Evolutionary conservation across 2,797 vertebrate genomes (phyloP), one percentile per base, ranked within the genome.

Genomic region (Hoplostethus mediterraneus): DNA sequence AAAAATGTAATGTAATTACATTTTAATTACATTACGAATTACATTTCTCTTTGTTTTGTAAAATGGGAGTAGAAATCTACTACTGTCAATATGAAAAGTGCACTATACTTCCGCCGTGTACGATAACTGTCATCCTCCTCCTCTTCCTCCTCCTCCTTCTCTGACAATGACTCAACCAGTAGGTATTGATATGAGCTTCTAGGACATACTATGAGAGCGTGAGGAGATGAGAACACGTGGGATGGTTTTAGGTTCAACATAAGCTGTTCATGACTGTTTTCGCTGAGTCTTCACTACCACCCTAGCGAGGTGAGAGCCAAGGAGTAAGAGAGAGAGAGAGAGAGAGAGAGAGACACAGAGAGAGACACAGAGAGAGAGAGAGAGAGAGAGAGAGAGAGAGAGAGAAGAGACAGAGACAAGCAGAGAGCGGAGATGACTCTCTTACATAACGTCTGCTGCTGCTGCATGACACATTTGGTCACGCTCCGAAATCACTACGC

Each of bases 211-310:
- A 82, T 71, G 75, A 67, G 66, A 63, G 62, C 82, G 58, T 13
- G 77, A 73, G 52, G 71, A 72, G 64, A 81, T 51, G 77, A 73
- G 67, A 80, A 74, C 53, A 72, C 14, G 67, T 83, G 77, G 77
- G 84, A 66, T 71, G 71, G 62, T 62, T 78, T 68, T 16, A 62
- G 77, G 71, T 61, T 47, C 70, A 79, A 66, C 53, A 71, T 53
- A 71, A 77, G 79, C 68, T 58, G 42, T 72, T 68, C 64, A 73
- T 66, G 71, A 17, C 64, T 73, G 52, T 70, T 78, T 83, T 70
- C 17, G 80, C 76, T 77, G 80, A 87, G 60, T 86, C 70, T 49
- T 78, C 72, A 78, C 79, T 79, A 75, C 78, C 60, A 80, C 79
- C 42, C 58, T 75, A 63, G 75, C 36, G 33, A 85, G 48, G 69